Conservation (phyloP, 2,113 vertebrate genomes). For the Cyrtonyx montezumae region DNA sequence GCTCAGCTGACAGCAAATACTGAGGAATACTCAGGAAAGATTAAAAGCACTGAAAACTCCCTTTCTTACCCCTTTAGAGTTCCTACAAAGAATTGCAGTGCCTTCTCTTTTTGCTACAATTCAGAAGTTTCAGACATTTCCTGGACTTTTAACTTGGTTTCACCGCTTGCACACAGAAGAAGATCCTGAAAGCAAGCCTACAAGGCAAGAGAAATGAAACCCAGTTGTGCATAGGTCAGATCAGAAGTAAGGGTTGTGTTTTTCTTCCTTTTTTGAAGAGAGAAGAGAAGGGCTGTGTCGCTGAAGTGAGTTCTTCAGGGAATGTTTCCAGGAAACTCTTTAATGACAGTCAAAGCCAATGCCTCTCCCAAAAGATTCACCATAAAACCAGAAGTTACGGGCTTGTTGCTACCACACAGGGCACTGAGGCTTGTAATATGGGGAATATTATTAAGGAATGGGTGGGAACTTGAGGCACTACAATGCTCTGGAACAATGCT, state of each 20-base stretch:
- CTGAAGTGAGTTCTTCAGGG: neutral
- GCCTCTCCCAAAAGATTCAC: neutral
- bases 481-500: neutral
- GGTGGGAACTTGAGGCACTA: neutral
- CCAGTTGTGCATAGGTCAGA: neutral
- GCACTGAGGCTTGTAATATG: neutral
- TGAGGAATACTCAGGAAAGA: neutral
- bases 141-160: neutral
- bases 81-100: neutral
- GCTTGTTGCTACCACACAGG: neutral
- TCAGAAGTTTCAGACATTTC: neutral
- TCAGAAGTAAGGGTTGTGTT: neutral
- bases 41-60: neutral
- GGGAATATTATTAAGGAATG: neutral
- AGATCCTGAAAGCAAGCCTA: neutral
- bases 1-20: neutral
- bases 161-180: neutral
- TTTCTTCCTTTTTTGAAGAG: neutral
- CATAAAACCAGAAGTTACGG: neutral
- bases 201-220: neutral
- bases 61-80: neutral
- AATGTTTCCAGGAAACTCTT: neutral
- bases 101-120: neutral
- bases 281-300: neutral
- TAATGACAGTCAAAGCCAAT: neutral